These are phyloP conservation scores for Archocentrus centrarchus DNA, from an alignment of 2,113 vertebrate genomes.

Conservation along the genomic window DNA sequence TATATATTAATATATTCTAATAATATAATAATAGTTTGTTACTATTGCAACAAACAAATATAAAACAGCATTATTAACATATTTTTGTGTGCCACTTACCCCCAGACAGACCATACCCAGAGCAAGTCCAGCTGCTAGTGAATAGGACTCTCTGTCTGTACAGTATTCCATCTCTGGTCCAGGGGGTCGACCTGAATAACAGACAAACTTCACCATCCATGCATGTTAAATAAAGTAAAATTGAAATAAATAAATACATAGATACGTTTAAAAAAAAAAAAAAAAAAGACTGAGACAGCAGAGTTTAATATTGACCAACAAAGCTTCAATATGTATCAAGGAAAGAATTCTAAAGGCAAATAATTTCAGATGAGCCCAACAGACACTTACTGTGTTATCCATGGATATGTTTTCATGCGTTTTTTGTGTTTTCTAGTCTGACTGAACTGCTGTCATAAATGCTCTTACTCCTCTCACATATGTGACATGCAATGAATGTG, in stretches of 20 bases:
- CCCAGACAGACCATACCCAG: conserved; percentile 98
- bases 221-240: neutral
- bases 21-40: neutral
- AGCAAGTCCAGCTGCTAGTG: conserved; percentile 92
- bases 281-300: neutral
- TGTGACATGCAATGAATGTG: neutral
- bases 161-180: conserved; percentile 99
- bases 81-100: conserved; percentile 79
- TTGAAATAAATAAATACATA: fast-evolving
- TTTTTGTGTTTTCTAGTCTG: neutral
- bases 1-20: no score
- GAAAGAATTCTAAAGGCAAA: neutral
- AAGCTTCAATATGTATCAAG: neutral
- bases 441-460: neutral
- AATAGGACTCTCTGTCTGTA: conserved; percentile 96
- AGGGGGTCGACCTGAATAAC: conserved; percentile 86
- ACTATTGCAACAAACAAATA: neutral
- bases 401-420: neutral
- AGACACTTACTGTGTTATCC: neutral
- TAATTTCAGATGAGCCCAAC: neutral
- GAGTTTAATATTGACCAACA: neutral
- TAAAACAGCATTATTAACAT: neutral
- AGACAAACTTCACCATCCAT: neutral
- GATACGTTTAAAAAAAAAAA: no score
- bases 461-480: neutral